Conservation (phyloP, 2,888 invertebrate genomes). For the Hedya salicella region DNA sequence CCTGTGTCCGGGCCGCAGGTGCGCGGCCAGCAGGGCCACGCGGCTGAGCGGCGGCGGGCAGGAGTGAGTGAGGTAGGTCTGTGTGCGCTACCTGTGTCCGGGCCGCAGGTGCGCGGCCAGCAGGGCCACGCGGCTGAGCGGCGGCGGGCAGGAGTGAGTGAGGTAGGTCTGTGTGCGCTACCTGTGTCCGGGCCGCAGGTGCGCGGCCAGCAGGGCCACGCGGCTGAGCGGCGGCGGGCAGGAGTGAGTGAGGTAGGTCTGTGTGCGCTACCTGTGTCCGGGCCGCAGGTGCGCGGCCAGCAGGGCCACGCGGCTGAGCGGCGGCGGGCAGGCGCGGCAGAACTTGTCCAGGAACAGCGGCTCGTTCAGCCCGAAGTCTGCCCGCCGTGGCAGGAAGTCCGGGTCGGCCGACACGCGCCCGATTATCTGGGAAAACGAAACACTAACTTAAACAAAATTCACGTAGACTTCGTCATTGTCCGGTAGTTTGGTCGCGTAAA, state of each 20-base stretch:
- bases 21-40: slow-evolving; percentile 87
- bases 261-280: slow-evolving; percentile 92
- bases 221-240: background rate
- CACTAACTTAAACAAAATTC: background rate
- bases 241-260: background rate
- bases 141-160: background rate
- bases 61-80: slow-evolving; percentile 87
- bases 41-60: slow-evolving; percentile 77
- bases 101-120: slow-evolving; percentile 93
- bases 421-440: slow-evolving; percentile 88
- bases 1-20: no score
- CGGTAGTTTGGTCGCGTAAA: no score
- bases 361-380: slow-evolving; percentile 97
- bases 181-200: no score
- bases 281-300: slow-evolving; percentile 93
- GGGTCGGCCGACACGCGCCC: slow-evolving; percentile 98
- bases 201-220: background rate
- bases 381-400: slow-evolving; percentile 94
- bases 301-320: slow-evolving; percentile 92
- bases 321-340: slow-evolving; percentile 90
- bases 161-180: no score
- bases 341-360: slow-evolving; percentile 94
- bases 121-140: slow-evolving; percentile 91
- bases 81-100: no score
- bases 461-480: no score